A percentile compares a stretch with the other conserved stretches of the same genome.
Conservation (phyloP, 2,113 vertebrate species). For the sheep (Ovis aries) region ARS-UI_Ramb_v3.0 NC_056054.1:58091001-58091500, state of each 20-base stretch:
- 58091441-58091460: background rate
- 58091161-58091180: constrained; percentile 62
- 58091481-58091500: background rate
- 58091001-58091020: constrained; percentile 54
- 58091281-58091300: constrained; percentile 64
- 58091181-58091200: constrained; percentile 20
- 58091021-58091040: constrained; percentile 58
- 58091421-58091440: background rate
- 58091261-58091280: constrained; percentile 62
- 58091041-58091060: constrained; percentile 61
- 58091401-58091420: background rate
- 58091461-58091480: background rate
- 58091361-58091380: constrained; percentile 33
- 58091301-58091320: constrained; percentile 54
- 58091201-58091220: constrained; percentile 51
- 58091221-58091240: constrained; percentile 44
- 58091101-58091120: constrained; percentile 53
- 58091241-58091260: constrained; percentile 50
- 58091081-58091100: background rate
- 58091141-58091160: constrained; percentile 52
- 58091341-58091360: constrained; percentile 40
- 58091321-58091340: constrained; percentile 49
- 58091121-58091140: constrained; percentile 58
- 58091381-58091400: constrained; percentile 19
- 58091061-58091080: constrained; percentile 30